These are phyloP conservation scores for Calyptommatus sinebrachiatus DNA, from an alignment of 2,113 vertebrate species.

Conservation along the genomic window DNA sequence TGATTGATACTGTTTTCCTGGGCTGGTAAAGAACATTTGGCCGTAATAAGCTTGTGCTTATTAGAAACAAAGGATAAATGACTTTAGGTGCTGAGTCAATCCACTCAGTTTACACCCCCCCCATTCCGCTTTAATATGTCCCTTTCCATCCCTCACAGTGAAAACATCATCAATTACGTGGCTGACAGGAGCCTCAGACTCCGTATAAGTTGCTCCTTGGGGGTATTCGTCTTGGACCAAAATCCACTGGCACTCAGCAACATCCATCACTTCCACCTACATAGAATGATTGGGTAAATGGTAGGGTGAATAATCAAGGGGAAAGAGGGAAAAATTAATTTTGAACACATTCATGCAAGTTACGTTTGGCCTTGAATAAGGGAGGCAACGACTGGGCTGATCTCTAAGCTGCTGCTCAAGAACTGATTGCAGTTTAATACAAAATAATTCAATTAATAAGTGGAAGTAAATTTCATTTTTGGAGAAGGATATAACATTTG, in stretches of 20 bases:
- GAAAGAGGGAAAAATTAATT: slow-evolving; percentile 18
- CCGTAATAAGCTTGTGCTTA: slow-evolving; percentile 73
- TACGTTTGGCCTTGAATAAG: background rate
- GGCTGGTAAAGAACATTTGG: slow-evolving; percentile 67
- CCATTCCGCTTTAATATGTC: slow-evolving; percentile 71
- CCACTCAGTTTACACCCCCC: slow-evolving; percentile 69
- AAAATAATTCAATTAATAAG: background rate
- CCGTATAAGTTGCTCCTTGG: slow-evolving; percentile 75
- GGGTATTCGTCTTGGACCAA: slow-evolving; percentile 80
- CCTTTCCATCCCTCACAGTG: slow-evolving; percentile 86
- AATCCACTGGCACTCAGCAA: slow-evolving; percentile 64
- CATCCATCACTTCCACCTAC: slow-evolving; percentile 71
- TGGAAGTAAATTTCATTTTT: background rate
- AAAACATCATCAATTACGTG: slow-evolving; percentile 93
- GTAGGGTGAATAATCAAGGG: slow-evolving; percentile 61
- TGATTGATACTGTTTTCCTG: slow-evolving; percentile 15
- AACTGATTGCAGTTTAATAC: background rate
- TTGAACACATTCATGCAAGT: slow-evolving; percentile 23
- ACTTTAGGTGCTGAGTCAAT: slow-evolving; percentile 83
- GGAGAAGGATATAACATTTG: background rate
- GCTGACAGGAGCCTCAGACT: slow-evolving; percentile 82
- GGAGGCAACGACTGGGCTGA: slow-evolving; percentile 35
- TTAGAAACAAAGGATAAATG: slow-evolving; percentile 76
- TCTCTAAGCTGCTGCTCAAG: background rate
- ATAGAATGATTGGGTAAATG: slow-evolving; percentile 61